Percentiles rank a stretch among this genome's conserved stretches.
phyloP scores from a whole-genome alignment of 2,888 invertebrate species.

The Andrena bucephala region DNA sequence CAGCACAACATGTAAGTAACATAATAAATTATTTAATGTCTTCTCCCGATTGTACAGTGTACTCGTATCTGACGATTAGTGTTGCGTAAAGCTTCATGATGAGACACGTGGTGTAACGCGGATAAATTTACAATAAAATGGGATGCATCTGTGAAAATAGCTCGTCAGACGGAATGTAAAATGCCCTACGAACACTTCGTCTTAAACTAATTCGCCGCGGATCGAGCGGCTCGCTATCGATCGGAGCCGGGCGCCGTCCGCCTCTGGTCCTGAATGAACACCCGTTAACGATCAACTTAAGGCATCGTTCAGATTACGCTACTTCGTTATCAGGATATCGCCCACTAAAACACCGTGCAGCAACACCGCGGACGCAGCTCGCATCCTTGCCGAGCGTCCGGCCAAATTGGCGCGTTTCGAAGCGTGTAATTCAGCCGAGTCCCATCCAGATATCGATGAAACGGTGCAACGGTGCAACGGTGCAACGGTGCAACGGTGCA shows the following conservation, averaged over 20 bases:
- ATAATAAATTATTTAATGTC: constrained; percentile 81
- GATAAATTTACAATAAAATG: constrained; percentile 60
- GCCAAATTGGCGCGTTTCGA: no score
- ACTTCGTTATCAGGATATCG: constrained; percentile 21
- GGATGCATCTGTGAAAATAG: constrained; percentile 48
- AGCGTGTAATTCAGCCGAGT: not conserved
- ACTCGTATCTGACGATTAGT: constrained; percentile 71
- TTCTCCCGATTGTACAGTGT: constrained; percentile 70
- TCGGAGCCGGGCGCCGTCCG: not conserved
- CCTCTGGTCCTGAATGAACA: constrained; percentile 22
- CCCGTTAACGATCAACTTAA: constrained; percentile 28
- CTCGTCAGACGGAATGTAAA: constrained; percentile 80
- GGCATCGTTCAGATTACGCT: constrained; percentile 29
- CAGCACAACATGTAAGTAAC: constrained; percentile 50
- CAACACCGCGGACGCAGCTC: no score
- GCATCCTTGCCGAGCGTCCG: no score
- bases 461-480: not conserved
- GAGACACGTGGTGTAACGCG: constrained; percentile 8
- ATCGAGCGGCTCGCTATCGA: not conserved
- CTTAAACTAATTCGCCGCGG: constrained; percentile 23
- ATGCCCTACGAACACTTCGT: constrained; percentile 50
- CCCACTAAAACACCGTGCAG: constrained; percentile 3
- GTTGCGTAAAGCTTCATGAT: constrained; percentile 27
- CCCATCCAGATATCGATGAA: no score
- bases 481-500: not conserved